Evolutionary conservation across 2,888 invertebrate genomes (phyloP).

Genomic region (Gastrophysa polygoni): DNA sequence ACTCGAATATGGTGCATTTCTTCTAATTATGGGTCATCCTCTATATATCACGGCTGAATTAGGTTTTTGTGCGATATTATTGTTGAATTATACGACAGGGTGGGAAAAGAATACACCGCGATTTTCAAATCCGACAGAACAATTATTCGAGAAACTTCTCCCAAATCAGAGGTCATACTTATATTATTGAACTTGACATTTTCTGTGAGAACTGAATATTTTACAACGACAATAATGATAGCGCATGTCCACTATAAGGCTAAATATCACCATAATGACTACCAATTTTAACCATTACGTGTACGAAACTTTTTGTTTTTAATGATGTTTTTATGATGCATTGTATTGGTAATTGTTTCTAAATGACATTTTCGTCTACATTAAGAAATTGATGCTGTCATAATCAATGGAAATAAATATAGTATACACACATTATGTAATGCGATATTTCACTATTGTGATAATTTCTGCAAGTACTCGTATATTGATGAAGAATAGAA

Average conservation of each 20-base stretch:
- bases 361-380: neutral
- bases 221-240: neutral
- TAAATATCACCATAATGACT: neutral
- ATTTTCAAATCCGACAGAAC: no score
- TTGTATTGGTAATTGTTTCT: neutral
- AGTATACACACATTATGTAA: neutral
- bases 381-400: neutral
- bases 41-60: no score
- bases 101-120: no score
- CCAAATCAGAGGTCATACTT: no score
- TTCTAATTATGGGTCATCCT: no score
- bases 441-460: neutral
- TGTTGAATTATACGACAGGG: no score
- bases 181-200: neutral
- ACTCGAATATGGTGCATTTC: no score
- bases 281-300: neutral
- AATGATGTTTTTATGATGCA: neutral
- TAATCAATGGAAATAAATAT: neutral
- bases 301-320: neutral
- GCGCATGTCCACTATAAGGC: neutral
- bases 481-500: no score
- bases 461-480: no score
- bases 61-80: no score
- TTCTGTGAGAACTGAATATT: neutral
- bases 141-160: no score